Evolutionary conservation across 2,888 invertebrate species (phyloP).

Genomic region (Mimachlamys varia): DNA sequence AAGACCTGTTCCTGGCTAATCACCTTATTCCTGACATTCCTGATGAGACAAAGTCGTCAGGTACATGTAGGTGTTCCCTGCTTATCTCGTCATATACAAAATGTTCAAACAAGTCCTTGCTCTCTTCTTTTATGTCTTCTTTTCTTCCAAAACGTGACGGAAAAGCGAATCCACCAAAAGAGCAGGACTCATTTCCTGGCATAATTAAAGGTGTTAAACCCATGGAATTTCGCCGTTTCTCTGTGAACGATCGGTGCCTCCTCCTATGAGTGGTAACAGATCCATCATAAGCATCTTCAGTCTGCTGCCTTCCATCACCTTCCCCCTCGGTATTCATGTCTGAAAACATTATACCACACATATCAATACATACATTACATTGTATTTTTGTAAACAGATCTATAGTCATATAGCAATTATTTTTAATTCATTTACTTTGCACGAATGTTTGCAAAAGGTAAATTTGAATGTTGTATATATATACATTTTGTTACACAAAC

Average conservation of each 20-base stretch:
- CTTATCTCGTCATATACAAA: background rate
- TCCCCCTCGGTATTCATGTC: background rate
- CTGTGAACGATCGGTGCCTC: background rate
- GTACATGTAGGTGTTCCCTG: background rate
- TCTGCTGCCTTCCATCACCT: background rate
- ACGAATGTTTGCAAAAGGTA: no score
- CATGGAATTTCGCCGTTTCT: background rate
- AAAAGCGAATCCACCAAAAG: background rate
- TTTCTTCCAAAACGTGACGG: background rate
- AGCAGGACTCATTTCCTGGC: background rate
- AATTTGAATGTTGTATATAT: no score
- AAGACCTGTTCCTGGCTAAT: background rate
- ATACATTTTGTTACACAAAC: no score
- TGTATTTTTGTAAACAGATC: no score
- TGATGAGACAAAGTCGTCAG: background rate
- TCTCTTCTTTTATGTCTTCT: background rate
- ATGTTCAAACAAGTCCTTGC: conserved; percentile 17
- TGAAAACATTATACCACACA: background rate
- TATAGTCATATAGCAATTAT: no score
- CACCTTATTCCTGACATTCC: background rate
- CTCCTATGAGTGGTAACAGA: background rate
- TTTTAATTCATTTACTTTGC: no score
- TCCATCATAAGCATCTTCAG: background rate
- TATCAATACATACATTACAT: background rate
- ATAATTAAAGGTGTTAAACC: background rate